Base-by-base conservation (phyloP, 2,797 vertebrate genomes). In the Huso huso region DNA sequence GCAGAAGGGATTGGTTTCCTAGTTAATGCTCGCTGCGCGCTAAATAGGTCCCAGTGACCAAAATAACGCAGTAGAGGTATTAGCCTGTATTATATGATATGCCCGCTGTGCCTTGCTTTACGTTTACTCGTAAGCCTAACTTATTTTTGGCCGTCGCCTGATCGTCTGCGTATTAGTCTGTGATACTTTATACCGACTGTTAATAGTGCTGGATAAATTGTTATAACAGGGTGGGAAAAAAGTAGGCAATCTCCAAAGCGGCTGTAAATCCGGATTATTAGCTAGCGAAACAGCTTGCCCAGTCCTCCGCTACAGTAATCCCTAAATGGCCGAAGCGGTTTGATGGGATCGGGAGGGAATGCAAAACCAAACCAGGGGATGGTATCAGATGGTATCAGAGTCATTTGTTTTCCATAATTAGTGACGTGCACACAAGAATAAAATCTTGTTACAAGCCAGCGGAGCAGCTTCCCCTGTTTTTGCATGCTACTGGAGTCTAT, bases 291-390 rank as follows among this genome's bases (percentile, higher is more conserved):
- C 4, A 4, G 23, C 23, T 2, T 37, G 23, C 12, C 13, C 55
- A 11, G 55, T 11, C 11, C 9, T 53, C 55, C 48, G 63, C 74
- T 73, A 74, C 63, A 76, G 73, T 75, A 64, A 74, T 71, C 68
- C 75, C 72, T 79, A 74, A 71, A 51, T 76, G 67, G 66, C 63
- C 71, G 61, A 48, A 8, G 50, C 58, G 72, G 50, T 69, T 77
- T 74, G 69, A 75, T 57, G 74, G 68, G 67, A 63, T 75, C 53
- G 70, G 23, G 23, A 55, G 73, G 70, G 69, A 76, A 70, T 67
- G 64, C 60, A 74, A 75, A 50, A 23, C 63, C 73, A n/a, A 62
- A 70, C 67, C 66, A 75, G 76, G 66, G 82, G 68, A 74, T 79
- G n/a, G n/a, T n/a, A n/a, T n/a, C n/a, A n/a, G n/a, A 69, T 79